phyloP scores from a whole-genome alignment of 1,140 invertebrate genomes.

The Batillaria attramentaria region DNA sequence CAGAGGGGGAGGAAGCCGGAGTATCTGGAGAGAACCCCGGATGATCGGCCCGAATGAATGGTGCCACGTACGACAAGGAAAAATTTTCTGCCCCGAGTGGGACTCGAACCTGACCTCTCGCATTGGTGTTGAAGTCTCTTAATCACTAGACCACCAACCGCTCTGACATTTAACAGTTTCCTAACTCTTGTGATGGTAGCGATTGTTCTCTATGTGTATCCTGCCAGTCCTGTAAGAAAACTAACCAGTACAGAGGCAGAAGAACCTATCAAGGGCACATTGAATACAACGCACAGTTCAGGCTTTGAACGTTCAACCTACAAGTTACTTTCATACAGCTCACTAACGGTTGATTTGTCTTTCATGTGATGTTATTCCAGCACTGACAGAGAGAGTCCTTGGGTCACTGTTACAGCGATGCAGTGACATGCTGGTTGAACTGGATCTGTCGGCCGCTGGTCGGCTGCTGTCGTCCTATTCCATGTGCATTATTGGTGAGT shows the following conservation, averaged over 20 bases:
- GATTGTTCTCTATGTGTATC: background rate
- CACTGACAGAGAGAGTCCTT: constrained; percentile 8
- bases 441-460: background rate
- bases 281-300: background rate
- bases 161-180: no score
- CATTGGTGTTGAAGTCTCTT: no score
- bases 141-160: no score
- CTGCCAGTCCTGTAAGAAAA: background rate
- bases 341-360: background rate
- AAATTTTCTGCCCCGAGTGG: no score
- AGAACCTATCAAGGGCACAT: background rate
- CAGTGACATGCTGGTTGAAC: background rate
- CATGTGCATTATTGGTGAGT: constrained; percentile 12
- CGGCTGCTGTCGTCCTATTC: background rate
- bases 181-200: background rate
- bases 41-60: no score
- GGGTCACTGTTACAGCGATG: constrained; percentile 9
- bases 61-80: no score
- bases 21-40: no score
- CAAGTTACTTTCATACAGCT: background rate
- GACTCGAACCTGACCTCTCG: no score
- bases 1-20: no score
- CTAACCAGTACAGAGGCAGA: background rate
- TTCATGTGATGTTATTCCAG: background rate
- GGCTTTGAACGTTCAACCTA: background rate